Base-by-base conservation (phyloP, 2,797 vertebrate genomes). In the Naso thynnoides region DNA sequence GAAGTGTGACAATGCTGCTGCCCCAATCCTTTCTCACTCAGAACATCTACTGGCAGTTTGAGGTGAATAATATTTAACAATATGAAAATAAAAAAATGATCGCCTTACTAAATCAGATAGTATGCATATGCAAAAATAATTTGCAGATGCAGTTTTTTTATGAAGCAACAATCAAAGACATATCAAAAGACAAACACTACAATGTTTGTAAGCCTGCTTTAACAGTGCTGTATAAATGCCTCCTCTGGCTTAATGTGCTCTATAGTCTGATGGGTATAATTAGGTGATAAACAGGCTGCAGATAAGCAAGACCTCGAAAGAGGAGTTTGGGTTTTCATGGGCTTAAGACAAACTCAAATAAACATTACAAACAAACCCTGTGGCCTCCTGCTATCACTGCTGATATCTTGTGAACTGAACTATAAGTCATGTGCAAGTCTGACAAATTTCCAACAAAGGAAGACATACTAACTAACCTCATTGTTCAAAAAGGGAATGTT, bases 321-420 rank as follows among this genome's bases (percentile, higher is more conserved):
- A 45, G 23, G 52, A 78, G 66, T 72, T 84, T 79, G 62, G 63
- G 66, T 86, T 87, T 86, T 45, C 54, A 66, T 57, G 53, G 76
- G 71, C 81, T 33, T 16, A 69, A 57, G 50, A 69, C 16, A 72
- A 83, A 83, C 66, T 70, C 54, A 87, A 80, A 82, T 54, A 81
- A 79, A 77, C 71, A 78, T n/a, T 21, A 54, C 67, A 36, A 31
- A 36, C 78, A 77, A 71, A 71, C 47, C 64, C 16, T 61, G 50
- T 64, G 79, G 81, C 50, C 56, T 70, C 45, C 62, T 3, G 18
- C 31, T 58, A 66, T 70, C 1, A 18, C 55, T 10, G 19, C 47
- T 58, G 50, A 58, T 81, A 67, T 80, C 79, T 68, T 79, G 52
- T 54, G 47, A 78, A 54, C 14, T 47, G 19, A 57, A 52, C 55